A percentile compares a stretch with the other conserved stretches of the same genome.
Evolutionary conservation across 2,797 vertebrate species (phyloP).

Genomic region (Pseudotriccus pelzelni): DNA sequence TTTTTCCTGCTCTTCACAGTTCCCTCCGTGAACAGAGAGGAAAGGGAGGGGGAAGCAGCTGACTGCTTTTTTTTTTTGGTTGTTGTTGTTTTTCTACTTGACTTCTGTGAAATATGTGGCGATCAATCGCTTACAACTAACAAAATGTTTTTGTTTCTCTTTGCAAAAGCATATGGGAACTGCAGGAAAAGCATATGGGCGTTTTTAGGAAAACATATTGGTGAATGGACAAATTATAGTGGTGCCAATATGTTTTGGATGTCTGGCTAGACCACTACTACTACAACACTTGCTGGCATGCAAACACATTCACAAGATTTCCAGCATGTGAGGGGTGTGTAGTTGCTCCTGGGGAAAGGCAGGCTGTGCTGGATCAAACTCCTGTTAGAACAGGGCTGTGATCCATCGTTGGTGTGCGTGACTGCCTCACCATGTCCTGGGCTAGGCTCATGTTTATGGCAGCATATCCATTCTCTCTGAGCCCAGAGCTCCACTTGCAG

Average conservation of each 20-base stretch:
- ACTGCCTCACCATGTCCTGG: background rate
- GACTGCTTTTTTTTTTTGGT: conserved; percentile 65
- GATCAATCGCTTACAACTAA: conserved; percentile 77
- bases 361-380: background rate
- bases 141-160: conserved; percentile 80
- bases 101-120: conserved; percentile 76
- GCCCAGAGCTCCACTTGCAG: conserved; percentile 41
- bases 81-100: conserved; percentile 70
- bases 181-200: conserved; percentile 79
- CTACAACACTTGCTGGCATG: conserved; percentile 58
- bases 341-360: conserved; percentile 7
- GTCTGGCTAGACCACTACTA: conserved; percentile 74
- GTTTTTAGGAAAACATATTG: conserved; percentile 78
- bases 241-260: conserved; percentile 75
- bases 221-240: conserved; percentile 78
- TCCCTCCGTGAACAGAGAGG: conserved; percentile 58
- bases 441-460: background rate
- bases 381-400: background rate
- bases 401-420: background rate
- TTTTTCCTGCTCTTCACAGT: conserved; percentile 59
- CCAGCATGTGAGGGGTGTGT: background rate
- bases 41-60: conserved; percentile 64
- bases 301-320: conserved; percentile 11
- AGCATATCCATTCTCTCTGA: background rate
- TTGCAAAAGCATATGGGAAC: conserved; percentile 80